A percentile compares a stretch with the other conserved stretches of the same genome.
Evolutionary conservation across 2,113 vertebrate genomes (phyloP).

Genomic region (Herpailurus yagouaroundi): DNA sequence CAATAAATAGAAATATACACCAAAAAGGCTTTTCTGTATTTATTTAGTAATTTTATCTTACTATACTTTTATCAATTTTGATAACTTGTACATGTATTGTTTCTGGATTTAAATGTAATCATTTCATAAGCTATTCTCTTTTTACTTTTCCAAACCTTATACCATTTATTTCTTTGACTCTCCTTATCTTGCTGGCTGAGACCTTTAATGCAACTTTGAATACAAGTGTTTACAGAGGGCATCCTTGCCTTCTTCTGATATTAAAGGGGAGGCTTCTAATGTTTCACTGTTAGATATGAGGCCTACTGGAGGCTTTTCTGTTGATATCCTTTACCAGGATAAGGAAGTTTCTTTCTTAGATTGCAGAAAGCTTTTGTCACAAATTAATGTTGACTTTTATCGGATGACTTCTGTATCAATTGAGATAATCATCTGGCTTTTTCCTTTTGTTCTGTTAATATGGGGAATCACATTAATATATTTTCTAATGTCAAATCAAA

Average conservation of each 20-base stretch:
- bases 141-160: background rate
- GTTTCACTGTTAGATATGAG: background rate
- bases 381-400: slow-evolving; percentile 32
- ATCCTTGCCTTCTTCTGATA: background rate
- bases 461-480: background rate
- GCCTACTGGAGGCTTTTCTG: background rate
- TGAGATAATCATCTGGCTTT: slow-evolving; percentile 37
- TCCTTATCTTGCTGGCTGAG: background rate
- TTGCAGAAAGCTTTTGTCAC: slow-evolving; percentile 41
- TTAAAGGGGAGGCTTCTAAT: background rate
- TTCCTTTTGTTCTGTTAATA: slow-evolving; percentile 43
- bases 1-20: background rate
- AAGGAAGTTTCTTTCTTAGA: background rate
- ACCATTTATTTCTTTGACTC: background rate
- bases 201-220: background rate
- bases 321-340: background rate
- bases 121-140: background rate
- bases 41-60: slow-evolving; percentile 20
- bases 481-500: slow-evolving; percentile 46
- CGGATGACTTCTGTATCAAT: slow-evolving; percentile 5
- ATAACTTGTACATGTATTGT: slow-evolving; percentile 26
- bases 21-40: background rate
- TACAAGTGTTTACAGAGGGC: background rate
- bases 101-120: slow-evolving; percentile 12
- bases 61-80: background rate